Percentiles rank a stretch among this genome's conserved stretches.
Evolutionary conservation across 2,888 invertebrate species (phyloP).

Genomic region (Scaptomyza cyrtandrae): DNA sequence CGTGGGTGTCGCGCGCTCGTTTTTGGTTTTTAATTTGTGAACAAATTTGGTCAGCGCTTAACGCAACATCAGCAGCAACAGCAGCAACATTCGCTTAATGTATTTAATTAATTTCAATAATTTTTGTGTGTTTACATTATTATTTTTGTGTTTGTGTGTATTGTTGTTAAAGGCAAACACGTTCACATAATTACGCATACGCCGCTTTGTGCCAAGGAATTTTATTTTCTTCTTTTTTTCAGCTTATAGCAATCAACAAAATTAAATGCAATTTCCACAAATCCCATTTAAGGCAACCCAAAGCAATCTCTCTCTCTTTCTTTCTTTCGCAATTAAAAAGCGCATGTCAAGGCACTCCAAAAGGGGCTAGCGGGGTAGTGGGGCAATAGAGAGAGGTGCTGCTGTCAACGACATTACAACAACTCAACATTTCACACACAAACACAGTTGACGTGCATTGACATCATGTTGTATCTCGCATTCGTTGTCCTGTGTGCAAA

Average conservation of each 20-base stretch:
- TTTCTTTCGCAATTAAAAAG: background rate
- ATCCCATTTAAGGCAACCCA: constrained; percentile 25
- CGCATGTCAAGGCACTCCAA: constrained; percentile 36
- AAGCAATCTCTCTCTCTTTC: background rate
- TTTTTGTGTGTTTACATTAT: constrained; percentile 28
- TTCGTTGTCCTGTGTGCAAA: background rate
- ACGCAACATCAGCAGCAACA: constrained; percentile 12
- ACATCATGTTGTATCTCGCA: background rate
- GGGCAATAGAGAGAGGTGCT: constrained; percentile 12
- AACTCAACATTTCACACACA: background rate
- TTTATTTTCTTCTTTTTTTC: too few species aligned
- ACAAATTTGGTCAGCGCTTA: constrained; percentile 73
- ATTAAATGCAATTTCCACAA: constrained; percentile 16
- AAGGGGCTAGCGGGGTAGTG: constrained; percentile 32
- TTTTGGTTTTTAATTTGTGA: constrained; percentile 71
- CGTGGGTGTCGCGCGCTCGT: constrained; percentile 62
- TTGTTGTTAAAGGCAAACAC: constrained; percentile 18
- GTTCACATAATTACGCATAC: constrained; percentile 39
- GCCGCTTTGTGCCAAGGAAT: constrained; percentile 50
- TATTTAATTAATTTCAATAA: constrained; percentile 61
- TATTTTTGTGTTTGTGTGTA: background rate
- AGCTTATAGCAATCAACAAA: background rate
- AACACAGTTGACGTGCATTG: constrained; percentile 5
- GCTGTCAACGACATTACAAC: constrained; percentile 25
- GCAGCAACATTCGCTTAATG: constrained; percentile 36